Conservation (phyloP, 2,797 vertebrate species). For the Paguma larvata region DNA sequence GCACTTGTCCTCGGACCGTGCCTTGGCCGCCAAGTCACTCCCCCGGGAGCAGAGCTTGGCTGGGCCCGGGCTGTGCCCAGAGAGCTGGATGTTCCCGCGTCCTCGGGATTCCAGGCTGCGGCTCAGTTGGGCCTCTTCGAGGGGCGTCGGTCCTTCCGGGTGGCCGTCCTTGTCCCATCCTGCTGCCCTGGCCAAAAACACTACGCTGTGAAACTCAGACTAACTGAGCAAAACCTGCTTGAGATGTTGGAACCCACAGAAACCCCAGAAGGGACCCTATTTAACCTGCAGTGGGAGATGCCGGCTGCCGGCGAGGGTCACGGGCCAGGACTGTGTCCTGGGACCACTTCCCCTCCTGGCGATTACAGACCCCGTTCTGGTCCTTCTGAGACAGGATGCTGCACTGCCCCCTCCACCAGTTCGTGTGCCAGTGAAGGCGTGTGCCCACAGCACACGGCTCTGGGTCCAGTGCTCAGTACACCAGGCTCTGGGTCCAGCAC, state of each 20-base stretch:
- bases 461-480: too few species aligned
- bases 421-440: background rate
- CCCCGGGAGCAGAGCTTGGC: background rate
- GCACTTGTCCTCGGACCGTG: fast-evolving
- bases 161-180: too few species aligned
- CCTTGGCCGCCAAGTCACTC: background rate
- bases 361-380: fast-evolving
- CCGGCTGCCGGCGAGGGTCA: fast-evolving
- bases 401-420: fast-evolving
- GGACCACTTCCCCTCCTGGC: background rate
- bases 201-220: background rate
- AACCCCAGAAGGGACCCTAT: fast-evolving
- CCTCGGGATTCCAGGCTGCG: fast-evolving
- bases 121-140: fast-evolving
- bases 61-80: fast-evolving
- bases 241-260: too few species aligned
- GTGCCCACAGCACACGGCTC: background rate
- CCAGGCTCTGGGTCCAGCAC: too few species aligned
- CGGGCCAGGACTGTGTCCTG: fast-evolving
- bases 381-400: background rate
- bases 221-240: fast-evolving
- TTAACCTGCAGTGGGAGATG: fast-evolving
- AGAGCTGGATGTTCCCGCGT: background rate
- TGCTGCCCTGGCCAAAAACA: fast-evolving
- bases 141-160: background rate